Evolutionary conservation across 2,888 invertebrate genomes (phyloP), one percentile per base, ranked within the genome.

Genomic region (Chrysodeixis includens): DNA sequence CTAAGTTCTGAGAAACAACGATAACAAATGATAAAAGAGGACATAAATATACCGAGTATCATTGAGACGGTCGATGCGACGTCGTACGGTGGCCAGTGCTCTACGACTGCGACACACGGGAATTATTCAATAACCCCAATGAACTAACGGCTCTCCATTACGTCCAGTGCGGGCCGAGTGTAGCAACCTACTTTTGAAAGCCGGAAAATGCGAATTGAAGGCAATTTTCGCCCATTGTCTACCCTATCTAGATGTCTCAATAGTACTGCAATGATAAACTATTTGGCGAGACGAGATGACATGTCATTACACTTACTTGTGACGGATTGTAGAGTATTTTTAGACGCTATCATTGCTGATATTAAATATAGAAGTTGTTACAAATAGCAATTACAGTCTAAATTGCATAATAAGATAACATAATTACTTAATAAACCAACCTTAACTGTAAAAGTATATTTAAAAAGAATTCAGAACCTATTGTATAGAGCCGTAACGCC

Each of bases 171-270:
- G 90, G 89, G 84, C 85, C 78, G 86, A 87, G 87, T 88, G 87
- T 88, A 88, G 86, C 92, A 93, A 92, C 93, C 93, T 93, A 93
- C 89, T 92, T 94, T 91, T 89, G 85, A 89, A 90, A 89, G 92
- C 93, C 94, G 94, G 94, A 94, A 92, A 93, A 93, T 93, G 89
- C 90, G 92, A 94, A 94, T 94, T 94, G 93, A 93, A 92, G 88
- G 88, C 91, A 94, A 94, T 94, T 93, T 93, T 92, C 87, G 86
- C 86, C 86, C 83, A 86, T 88, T 87, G 89, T 88, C 89, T 89
- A 88, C 88, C 89, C 89, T 87, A 87, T 83, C 83, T 86, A 81
- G 83, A 71, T 81, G 72, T 78, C 71, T 73, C 49, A 72, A 55
- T 68, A 66, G 58, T 62, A 66, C 62, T 71, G 71, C 77, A 81